These are phyloP conservation scores for Lagorchestes hirsutus DNA, from an alignment of 2,797 vertebrate species.

Conservation along the genomic window DNA sequence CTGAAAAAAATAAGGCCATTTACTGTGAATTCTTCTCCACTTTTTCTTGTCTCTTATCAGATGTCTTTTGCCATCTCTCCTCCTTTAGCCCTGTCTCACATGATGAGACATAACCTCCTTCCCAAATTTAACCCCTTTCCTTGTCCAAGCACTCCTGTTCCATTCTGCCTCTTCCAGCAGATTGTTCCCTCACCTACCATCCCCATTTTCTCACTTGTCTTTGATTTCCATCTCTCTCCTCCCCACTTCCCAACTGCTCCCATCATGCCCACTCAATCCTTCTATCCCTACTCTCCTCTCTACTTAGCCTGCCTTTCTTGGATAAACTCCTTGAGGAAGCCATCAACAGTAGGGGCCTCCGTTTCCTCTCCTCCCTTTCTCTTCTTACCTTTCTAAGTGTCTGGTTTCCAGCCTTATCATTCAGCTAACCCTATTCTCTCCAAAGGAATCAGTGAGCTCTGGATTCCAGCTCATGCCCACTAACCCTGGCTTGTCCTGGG, in stretches of 20 bases:
- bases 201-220: not conserved
- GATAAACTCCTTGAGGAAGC: not conserved
- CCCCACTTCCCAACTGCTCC: not conserved
- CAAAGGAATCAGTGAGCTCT: not conserved
- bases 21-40: not conserved
- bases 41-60: not conserved
- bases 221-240: not conserved
- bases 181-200: not conserved
- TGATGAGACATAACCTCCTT: not conserved
- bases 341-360: not conserved
- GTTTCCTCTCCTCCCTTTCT: not conserved
- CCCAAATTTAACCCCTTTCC: not conserved
- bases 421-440: not conserved
- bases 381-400: too few species aligned
- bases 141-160: not conserved
- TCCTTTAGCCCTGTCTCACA: not conserved
- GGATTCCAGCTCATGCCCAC: not conserved
- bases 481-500: not conserved
- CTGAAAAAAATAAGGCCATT: not conserved
- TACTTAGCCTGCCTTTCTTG: not conserved
- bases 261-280: not conserved
- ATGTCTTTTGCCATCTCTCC: not conserved
- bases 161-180: not conserved
- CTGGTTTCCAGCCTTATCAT: not conserved
- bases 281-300: not conserved